phyloP scores from a whole-genome alignment of 2,797 vertebrate species.

The Spondyliosoma cantharus region DNA sequence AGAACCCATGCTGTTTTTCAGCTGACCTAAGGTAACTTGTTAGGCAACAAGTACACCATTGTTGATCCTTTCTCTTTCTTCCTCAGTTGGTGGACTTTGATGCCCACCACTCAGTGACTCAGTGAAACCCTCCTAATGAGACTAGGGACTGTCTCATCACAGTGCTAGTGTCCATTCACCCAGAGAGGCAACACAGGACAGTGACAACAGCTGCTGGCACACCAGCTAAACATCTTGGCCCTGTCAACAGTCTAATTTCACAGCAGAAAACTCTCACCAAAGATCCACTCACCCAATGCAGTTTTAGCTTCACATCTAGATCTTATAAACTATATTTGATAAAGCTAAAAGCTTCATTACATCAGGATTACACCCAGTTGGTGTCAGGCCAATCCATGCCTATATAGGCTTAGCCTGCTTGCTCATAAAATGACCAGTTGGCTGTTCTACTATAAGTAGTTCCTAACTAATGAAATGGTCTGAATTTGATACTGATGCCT shows the following conservation, averaged over 20 bases:
- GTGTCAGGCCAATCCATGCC: neutral
- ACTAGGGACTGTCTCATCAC: constrained; percentile 9
- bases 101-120: constrained; percentile 38
- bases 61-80: constrained; percentile 55
- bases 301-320: neutral
- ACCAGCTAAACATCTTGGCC: neutral
- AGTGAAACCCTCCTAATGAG: constrained; percentile 35
- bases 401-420: neutral
- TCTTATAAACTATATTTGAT: neutral
- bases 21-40: constrained; percentile 60
- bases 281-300: neutral
- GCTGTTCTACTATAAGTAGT: too few relatives aligned
- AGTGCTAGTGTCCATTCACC: constrained; percentile 25
- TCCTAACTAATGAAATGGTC: too few relatives aligned
- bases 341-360: neutral
- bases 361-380: constrained; percentile 4
- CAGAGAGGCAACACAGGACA: constrained; percentile 9
- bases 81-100: constrained; percentile 32
- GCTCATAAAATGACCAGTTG: neutral
- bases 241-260: neutral
- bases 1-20: constrained; percentile 56
- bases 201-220: constrained; percentile 17
- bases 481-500: too few relatives aligned
- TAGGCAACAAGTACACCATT: constrained; percentile 70
- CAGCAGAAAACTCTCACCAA: constrained; percentile 1